Evolutionary conservation across 2,888 invertebrate genomes (phyloP).

Genomic region (Branchipolynoe longqiensis): DNA sequence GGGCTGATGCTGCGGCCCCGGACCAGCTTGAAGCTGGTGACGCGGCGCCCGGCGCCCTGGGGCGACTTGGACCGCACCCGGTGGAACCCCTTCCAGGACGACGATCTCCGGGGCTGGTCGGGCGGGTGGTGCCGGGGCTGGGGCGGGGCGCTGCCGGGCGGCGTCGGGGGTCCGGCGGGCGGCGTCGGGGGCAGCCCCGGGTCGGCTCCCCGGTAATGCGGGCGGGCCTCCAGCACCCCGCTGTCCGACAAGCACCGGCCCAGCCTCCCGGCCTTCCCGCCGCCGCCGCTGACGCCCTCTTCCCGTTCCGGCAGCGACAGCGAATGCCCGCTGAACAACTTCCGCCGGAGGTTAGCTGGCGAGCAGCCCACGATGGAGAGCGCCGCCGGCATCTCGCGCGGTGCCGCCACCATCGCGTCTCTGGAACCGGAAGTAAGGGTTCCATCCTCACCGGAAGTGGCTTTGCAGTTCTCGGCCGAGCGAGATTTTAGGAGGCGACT

Average conservation of each 20-base stretch:
- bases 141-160: neutral
- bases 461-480: neutral
- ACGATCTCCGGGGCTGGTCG: constrained; percentile 14
- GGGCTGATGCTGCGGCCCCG: neutral
- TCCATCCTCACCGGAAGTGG: neutral
- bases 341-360: neutral
- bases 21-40: constrained; percentile 14
- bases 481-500: neutral
- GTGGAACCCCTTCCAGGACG: constrained; percentile 53
- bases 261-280: neutral
- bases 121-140: neutral
- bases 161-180: neutral
- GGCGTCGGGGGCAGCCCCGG: neutral
- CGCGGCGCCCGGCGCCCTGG: neutral
- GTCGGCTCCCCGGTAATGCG: too few relatives aligned
- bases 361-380: neutral
- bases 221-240: neutral
- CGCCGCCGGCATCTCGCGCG: neutral
- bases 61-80: neutral
- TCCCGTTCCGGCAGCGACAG: too few relatives aligned
- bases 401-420: neutral
- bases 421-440: neutral
- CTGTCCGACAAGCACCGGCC: neutral
- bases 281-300: too few relatives aligned
- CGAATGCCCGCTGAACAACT: neutral